Conservation (phyloP, 2,113 vertebrate species). For the Pelodiscus sinensis region DNA sequence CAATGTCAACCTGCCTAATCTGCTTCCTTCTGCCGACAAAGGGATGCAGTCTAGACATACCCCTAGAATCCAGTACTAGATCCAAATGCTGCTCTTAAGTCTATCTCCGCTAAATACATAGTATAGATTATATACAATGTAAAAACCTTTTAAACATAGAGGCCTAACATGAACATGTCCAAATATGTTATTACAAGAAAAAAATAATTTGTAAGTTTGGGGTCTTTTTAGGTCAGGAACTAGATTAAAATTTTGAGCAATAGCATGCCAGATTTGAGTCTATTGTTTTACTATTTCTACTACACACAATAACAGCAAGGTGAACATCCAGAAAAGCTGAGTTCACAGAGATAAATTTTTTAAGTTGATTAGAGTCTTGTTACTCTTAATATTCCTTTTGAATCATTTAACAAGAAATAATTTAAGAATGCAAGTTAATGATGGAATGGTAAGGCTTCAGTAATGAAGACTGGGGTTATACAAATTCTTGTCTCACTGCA, state of each 20-base stretch:
- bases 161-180: background rate
- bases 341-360: background rate
- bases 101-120: background rate
- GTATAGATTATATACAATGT: background rate
- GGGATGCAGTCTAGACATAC: no score
- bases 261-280: background rate
- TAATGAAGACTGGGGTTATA: background rate
- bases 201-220: background rate
- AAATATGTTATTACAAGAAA: background rate
- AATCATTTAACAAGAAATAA: background rate
- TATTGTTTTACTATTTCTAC: background rate
- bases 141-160: background rate
- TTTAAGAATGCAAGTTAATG: background rate
- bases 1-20: no score
- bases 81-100: fast-evolving
- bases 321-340: background rate
- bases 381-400: background rate
- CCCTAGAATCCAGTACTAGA: no score
- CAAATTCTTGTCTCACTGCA: background rate
- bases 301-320: background rate
- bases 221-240: background rate
- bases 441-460: background rate
- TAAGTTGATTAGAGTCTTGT: background rate
- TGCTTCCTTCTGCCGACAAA: no score
- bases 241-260: background rate